A percentile compares a stretch with the other conserved stretches of the same genome.
These are phyloP conservation scores for Hemibagrus guttatus DNA, from an alignment of 2,797 vertebrate species.

Conservation along the genomic window DNA sequence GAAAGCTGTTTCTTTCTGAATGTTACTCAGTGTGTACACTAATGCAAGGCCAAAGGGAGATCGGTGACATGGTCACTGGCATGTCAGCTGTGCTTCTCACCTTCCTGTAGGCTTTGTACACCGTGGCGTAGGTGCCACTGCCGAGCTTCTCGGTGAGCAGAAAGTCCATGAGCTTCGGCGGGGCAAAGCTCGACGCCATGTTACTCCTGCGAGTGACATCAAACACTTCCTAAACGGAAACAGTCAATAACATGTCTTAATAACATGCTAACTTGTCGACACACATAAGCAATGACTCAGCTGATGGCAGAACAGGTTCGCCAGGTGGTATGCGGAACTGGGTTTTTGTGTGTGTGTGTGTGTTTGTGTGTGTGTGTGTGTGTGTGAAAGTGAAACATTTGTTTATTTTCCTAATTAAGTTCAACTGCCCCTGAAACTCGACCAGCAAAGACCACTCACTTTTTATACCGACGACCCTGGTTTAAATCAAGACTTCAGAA, in stretches of 20 bases:
- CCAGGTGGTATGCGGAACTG: neutral
- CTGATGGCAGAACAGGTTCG: neutral
- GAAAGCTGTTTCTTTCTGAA: neutral
- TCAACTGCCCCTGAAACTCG: neutral
- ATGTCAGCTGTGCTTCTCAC: constrained; percentile 56
- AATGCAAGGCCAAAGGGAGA: neutral
- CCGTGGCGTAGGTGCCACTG: constrained; percentile 90
- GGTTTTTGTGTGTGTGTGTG: too few relatives aligned
- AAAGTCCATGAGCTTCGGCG: constrained; percentile 86
- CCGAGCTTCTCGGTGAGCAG: constrained; percentile 92
- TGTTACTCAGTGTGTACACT: neutral
- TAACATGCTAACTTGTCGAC: neutral
- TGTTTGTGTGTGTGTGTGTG: too few relatives aligned
- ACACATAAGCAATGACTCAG: neutral
- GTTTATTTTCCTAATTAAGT: neutral
- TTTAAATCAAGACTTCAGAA: neutral
- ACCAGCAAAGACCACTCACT: neutral
- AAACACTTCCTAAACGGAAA: neutral
- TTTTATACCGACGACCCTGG: neutral
- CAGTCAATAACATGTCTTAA: neutral
- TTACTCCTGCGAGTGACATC: constrained; percentile 31
- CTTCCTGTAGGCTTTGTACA: constrained; percentile 94
- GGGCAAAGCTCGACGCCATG: constrained; percentile 85
- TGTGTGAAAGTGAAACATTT: neutral
- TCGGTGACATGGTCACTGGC: neutral